Evolutionary conservation across 2,888 invertebrate genomes (phyloP).

Genomic region (Merodon equestris): DNA sequence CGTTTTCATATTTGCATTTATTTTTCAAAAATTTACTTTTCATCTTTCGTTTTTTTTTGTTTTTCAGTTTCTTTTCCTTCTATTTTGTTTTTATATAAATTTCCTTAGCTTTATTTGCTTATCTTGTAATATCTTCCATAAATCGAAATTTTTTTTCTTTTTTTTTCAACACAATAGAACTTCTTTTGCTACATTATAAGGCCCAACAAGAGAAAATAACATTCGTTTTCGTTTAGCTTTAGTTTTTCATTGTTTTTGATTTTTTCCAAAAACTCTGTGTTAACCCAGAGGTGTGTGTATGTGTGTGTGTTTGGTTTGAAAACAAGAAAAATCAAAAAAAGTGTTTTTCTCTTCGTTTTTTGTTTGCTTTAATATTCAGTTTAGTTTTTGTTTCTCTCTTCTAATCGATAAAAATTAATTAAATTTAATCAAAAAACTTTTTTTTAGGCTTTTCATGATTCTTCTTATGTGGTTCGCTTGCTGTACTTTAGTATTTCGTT

Average conservation of each 20-base stretch:
- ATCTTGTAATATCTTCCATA: constrained; percentile 66
- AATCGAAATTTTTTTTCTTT: constrained; percentile 57
- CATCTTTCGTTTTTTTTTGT: constrained; percentile 33
- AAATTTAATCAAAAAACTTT: too few relatives aligned
- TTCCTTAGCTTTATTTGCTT: constrained; percentile 65
- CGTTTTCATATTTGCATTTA: constrained; percentile 35
- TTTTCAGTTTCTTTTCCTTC: constrained; percentile 29
- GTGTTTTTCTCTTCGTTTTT: constrained; percentile 33
- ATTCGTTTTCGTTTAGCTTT: constrained; percentile 61
- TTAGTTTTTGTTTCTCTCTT: constrained; percentile 24
- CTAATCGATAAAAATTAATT: not conserved
- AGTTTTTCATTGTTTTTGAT: constrained; percentile 34
- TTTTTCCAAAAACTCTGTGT: too few relatives aligned
- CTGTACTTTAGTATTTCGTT: constrained; percentile 19
- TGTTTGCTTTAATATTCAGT: constrained; percentile 36
- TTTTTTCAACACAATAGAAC: constrained; percentile 60
- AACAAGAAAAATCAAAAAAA: constrained; percentile 47
- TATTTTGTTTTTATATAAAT: constrained; percentile 61
- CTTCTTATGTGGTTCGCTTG: constrained; percentile 15
- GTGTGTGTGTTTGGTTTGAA: constrained; percentile 37
- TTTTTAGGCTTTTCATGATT: not conserved
- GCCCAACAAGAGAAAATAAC: constrained; percentile 70
- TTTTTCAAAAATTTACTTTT: constrained; percentile 39
- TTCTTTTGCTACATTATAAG: constrained; percentile 70
- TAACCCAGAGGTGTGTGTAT: constrained; percentile 2